Conservation (phyloP, 2,113 vertebrate genomes). For the Panthera leo region DNA sequence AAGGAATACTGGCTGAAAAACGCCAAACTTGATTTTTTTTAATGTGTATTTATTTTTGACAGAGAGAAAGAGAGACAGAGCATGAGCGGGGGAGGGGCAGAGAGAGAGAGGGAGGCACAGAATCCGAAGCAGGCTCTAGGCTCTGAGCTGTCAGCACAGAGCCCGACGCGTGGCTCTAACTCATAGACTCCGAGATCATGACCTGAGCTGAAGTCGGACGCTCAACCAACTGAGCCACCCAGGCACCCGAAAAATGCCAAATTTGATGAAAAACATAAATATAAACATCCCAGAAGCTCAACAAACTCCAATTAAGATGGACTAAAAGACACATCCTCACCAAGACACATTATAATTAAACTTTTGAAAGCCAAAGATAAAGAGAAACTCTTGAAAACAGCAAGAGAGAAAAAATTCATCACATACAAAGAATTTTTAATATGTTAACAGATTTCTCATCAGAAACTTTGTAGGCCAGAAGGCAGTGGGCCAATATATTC, state of each 20-base stretch:
- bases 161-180: no score
- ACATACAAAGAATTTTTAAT: background rate
- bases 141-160: no score
- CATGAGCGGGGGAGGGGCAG: no score
- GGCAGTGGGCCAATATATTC: background rate
- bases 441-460: background rate
- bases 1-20: background rate
- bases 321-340: background rate
- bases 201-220: no score
- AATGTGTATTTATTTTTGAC: no score
- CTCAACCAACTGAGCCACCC: no score
- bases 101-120: no score
- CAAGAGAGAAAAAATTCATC: background rate
- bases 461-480: background rate
- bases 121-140: no score
- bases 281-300: background rate
- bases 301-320: background rate
- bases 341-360: background rate
- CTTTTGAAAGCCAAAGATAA: background rate
- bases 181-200: no score
- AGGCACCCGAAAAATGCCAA: no score
- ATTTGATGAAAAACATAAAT: background rate
- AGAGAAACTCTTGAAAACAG: background rate
- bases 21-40: background rate
- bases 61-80: no score